These are phyloP conservation scores for Drosophila limbata DNA, from an alignment of 2,888 invertebrate species.

Conservation along the genomic window DNA sequence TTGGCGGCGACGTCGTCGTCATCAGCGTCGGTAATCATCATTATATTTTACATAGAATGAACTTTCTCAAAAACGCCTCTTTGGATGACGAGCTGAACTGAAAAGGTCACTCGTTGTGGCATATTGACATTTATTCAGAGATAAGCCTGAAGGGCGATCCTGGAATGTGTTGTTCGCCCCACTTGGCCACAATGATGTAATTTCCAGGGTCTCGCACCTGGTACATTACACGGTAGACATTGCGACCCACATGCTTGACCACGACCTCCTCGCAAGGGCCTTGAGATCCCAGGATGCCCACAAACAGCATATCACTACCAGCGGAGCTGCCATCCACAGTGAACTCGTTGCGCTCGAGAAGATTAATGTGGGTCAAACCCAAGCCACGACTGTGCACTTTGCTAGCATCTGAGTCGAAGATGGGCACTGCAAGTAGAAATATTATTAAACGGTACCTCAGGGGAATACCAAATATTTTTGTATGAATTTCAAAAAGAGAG, in stretches of 20 bases:
- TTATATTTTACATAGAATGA: slow-evolving; percentile 70
- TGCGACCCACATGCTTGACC: slow-evolving; percentile 95
- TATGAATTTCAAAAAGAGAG: not conserved
- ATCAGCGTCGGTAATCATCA: slow-evolving; percentile 79
- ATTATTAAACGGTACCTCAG: not conserved
- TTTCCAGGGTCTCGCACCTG: slow-evolving; percentile 95
- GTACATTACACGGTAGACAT: slow-evolving; percentile 96
- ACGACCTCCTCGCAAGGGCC: slow-evolving; percentile 98
- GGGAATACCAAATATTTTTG: not conserved
- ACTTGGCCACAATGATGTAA: slow-evolving; percentile 96
- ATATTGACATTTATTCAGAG: slow-evolving; percentile 12
- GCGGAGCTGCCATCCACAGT: slow-evolving; percentile 83
- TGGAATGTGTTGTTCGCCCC: slow-evolving; percentile 98
- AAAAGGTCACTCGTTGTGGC: slow-evolving; percentile 12
- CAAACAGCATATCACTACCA: slow-evolving; percentile 96
- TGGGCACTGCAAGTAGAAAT: slow-evolving; percentile 62
- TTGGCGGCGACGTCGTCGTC: slow-evolving; percentile 44
- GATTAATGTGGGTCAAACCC: slow-evolving; percentile 77
- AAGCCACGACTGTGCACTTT: slow-evolving; percentile 80
- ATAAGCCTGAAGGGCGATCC: slow-evolving; percentile 92
- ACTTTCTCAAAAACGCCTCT: slow-evolving; percentile 21
- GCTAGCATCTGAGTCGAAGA: slow-evolving; percentile 80
- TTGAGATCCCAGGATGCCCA: slow-evolving; percentile 97
- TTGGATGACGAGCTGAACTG: slow-evolving; percentile 21
- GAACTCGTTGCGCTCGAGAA: slow-evolving; percentile 83